Evolutionary conservation across 2,113 vertebrate species (phyloP).

Genomic region (Conger conger): DNA sequence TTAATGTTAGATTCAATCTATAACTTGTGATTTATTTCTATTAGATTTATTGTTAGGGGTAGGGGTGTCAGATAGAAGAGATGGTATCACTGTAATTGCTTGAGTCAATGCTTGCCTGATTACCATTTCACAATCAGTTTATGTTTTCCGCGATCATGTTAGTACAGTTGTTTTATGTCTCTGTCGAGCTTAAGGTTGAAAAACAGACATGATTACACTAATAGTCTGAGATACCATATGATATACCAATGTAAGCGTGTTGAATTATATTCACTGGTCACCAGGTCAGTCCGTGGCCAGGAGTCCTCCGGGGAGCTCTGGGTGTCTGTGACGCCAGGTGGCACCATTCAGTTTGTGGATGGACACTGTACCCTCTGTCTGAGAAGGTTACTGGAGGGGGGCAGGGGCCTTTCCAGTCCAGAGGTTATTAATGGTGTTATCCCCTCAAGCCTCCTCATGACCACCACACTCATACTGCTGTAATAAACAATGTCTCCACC

Average conservation of each 20-base stretch:
- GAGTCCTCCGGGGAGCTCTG: conserved; percentile 1
- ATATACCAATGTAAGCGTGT: not conserved
- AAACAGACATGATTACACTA: not conserved
- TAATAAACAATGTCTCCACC: not conserved
- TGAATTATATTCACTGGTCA: not conserved
- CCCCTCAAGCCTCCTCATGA: too few species aligned
- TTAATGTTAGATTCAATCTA: not conserved
- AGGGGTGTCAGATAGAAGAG: not conserved
- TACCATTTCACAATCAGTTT: not conserved
- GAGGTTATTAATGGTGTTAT: too few species aligned
- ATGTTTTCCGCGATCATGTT: not conserved
- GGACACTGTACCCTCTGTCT: not conserved
- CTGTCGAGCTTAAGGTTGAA: not conserved
- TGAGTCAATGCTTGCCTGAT: too few species aligned
- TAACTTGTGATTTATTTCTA: not conserved
- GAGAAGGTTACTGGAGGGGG: not conserved
- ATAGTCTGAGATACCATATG: not conserved
- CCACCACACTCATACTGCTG: too few species aligned
- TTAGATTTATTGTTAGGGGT: not conserved
- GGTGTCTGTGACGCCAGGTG: conserved; percentile 2
- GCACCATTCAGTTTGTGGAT: conserved; percentile 19
- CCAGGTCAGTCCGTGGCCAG: not conserved
- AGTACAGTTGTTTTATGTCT: not conserved
- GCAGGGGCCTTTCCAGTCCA: not conserved
- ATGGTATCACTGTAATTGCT: not conserved